Evolutionary conservation across 2,888 invertebrate species (phyloP).

Genomic region (Pachycephus smyrnensis): DNA sequence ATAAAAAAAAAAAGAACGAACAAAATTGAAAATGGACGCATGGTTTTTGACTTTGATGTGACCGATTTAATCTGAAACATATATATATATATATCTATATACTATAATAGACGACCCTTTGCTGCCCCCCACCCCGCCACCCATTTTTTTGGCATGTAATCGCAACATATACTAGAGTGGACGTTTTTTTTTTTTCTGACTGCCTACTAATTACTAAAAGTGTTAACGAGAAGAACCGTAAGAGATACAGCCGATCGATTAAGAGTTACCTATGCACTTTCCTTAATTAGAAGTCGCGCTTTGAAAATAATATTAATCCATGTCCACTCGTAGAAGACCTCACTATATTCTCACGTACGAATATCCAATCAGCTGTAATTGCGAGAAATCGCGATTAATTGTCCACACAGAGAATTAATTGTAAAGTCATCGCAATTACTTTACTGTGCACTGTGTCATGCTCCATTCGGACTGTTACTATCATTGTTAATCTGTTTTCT

Average conservation of each 20-base stretch:
- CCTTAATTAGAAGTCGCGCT: neutral
- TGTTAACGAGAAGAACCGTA: neutral
- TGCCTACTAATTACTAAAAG: constrained; percentile 22
- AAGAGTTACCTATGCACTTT: neutral
- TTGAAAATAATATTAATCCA: neutral
- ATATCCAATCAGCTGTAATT: neutral
- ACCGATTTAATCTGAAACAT: constrained; percentile 39
- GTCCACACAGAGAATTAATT: no score
- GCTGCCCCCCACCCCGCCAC: constrained; percentile 17
- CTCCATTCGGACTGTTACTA: neutral
- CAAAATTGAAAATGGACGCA: constrained; percentile 43
- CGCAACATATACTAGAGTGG: constrained; percentile 42
- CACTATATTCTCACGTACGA: neutral
- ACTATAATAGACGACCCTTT: constrained; percentile 32
- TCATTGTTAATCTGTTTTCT: neutral
- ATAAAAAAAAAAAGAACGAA: neutral
- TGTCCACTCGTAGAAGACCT: no score
- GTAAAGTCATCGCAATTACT: neutral
- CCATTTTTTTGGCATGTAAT: constrained; percentile 49
- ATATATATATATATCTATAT: neutral
- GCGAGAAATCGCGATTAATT: neutral
- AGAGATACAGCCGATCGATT: neutral
- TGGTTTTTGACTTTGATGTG: constrained; percentile 54
- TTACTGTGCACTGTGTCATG: neutral
- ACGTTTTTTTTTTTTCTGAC: constrained; percentile 29